Base-by-base conservation (phyloP, 2,113 vertebrate genomes). In the Cochlearius cochlearius region DNA sequence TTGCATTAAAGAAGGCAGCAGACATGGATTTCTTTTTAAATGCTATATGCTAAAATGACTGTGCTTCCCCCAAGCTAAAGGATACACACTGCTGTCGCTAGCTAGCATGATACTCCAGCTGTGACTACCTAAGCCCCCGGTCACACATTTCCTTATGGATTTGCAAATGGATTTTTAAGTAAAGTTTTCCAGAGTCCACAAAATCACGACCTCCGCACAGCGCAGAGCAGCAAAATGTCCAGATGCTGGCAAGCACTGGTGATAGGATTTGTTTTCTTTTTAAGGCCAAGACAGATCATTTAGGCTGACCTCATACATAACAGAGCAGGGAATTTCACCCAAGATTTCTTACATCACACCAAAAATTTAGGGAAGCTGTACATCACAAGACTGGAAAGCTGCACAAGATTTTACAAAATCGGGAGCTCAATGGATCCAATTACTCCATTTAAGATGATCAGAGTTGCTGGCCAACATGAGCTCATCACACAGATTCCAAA, bases 291-390 rank as follows among this genome's bases (percentile, higher is more conserved):
- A 86, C 22, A 94, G 74, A 94, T 92, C 74, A 69, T 76, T 85
- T 74, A 90, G 59, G 74, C 74, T 96, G 95, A 97, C 63, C 60
- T 97, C 96, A 94, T 78, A 69, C 63, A 59, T 32, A 97, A 91
- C 71, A 73, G 67, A 85, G 63, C 26, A 58, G 41, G 43, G 63
- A 86, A 95, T 82, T 95, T 95, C 86, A 95, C 91, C 67, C 90
- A 68, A 58, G 73, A 89, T 93, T 90, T 86, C 87, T 94, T 85
- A 25, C 47, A 88, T 84, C 94, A 80, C 63, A 92, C 18, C 27
- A 90, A 91, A 90, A 87, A 89, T 53, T 52, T 20, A 79, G 59
- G 63, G 77, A 97, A 96, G 88, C 80, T 80, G 47, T 66, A 92
- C 36, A 91, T 94, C 84, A 82, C 41, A 81, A 77, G 63, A 83